A percentile compares a stretch with the other conserved stretches of the same genome.
Evolutionary conservation across 2,113 vertebrate species (phyloP).

Genomic region (Tricholaema leucomelas): DNA sequence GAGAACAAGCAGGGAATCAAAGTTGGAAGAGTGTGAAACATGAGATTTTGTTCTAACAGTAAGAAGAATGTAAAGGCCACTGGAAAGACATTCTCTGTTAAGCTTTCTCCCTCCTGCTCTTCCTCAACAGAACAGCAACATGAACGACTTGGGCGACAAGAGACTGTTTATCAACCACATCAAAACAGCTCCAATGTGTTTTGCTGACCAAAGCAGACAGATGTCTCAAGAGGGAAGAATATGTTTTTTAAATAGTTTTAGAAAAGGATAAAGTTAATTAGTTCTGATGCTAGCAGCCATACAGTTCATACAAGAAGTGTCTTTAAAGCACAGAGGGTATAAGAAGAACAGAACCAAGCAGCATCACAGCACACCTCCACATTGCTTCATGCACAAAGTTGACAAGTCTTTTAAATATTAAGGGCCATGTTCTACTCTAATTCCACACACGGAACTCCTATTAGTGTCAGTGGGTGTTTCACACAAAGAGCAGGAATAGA

Average conservation of each 20-base stretch:
- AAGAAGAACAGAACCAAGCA: background rate
- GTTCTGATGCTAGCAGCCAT: background rate
- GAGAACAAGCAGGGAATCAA: background rate
- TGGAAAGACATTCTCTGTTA: background rate
- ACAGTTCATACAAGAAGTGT: background rate
- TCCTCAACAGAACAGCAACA: background rate
- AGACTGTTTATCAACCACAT: background rate
- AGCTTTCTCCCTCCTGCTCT: background rate
- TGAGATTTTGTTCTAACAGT: background rate
- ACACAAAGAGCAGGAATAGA: conserved; percentile 19
- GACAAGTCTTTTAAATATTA: conserved; percentile 63
- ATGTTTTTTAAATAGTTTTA: background rate
- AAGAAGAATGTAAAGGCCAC: background rate
- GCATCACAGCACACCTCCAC: conserved; percentile 2
- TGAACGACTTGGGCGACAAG: background rate
- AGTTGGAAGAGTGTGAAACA: background rate
- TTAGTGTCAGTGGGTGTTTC: conserved; percentile 54
- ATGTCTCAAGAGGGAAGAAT: background rate
- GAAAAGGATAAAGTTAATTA: background rate
- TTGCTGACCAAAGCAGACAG: background rate
- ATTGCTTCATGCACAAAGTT: conserved; percentile 18
- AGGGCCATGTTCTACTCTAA: conserved; percentile 13
- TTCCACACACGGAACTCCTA: conserved; percentile 38
- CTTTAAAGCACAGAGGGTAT: background rate
- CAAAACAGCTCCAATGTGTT: background rate